Evolutionary conservation across 2,888 invertebrate species (phyloP).

Genomic region (Apotomis turbidana): DNA sequence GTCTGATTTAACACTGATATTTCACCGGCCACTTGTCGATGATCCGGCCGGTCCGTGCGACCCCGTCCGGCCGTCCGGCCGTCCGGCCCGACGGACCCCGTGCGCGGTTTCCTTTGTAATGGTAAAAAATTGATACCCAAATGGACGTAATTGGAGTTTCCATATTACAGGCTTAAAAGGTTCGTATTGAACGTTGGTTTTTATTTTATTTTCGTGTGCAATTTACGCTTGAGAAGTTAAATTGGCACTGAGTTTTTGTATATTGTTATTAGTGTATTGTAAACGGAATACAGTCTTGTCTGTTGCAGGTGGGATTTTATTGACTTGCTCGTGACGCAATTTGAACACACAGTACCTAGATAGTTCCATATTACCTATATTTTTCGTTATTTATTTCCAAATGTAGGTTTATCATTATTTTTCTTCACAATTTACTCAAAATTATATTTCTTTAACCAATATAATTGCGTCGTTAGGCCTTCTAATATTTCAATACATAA

Average conservation of each 20-base stretch:
- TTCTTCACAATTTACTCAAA: too few relatives aligned
- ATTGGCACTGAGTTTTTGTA: neutral
- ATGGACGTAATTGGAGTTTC: constrained; percentile 21
- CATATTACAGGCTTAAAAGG: constrained; percentile 19
- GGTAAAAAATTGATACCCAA: constrained; percentile 21
- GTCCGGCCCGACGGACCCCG: neutral
- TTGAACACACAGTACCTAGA: too few relatives aligned
- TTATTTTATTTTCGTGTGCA: constrained; percentile 21
- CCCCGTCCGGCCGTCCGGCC: neutral
- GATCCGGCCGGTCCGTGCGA: neutral
- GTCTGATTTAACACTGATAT: constrained; percentile 24
- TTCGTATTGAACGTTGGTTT: constrained; percentile 16
- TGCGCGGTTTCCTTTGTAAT: constrained; percentile 7
- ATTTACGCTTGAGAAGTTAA: constrained; percentile 2
- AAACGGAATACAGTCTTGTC: neutral
- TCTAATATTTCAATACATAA: too few relatives aligned
- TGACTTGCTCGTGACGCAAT: too few relatives aligned
- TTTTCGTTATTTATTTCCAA: too few relatives aligned
- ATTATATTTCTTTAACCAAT: too few relatives aligned
- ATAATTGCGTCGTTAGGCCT: too few relatives aligned
- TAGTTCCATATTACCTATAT: too few relatives aligned
- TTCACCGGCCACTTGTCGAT: constrained; percentile 17
- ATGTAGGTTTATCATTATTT: too few relatives aligned
- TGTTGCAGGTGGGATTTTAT: too few relatives aligned
- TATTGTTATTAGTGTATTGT: neutral